These are phyloP conservation scores for Orchestes rusci DNA, from an alignment of 2,888 invertebrate species.

Conservation along the genomic window DNA sequence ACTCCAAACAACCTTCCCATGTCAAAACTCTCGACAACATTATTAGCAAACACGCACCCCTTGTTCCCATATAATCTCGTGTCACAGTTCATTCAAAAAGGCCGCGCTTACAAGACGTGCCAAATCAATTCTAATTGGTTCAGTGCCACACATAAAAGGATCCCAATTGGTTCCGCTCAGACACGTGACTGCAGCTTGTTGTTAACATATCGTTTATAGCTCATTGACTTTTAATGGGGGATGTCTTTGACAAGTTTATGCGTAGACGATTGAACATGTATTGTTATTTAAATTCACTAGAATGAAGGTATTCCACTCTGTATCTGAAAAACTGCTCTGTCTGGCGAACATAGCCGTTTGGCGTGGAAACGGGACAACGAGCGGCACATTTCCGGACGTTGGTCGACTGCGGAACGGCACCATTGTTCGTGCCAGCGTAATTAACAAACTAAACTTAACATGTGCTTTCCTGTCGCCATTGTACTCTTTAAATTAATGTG, in stretches of 20 bases:
- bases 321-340: not conserved
- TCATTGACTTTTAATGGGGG: constrained; percentile 31
- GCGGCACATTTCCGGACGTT: constrained; percentile 41
- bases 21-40: constrained; percentile 27
- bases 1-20: constrained; percentile 27
- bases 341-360: constrained; percentile 9
- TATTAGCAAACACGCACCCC: constrained; percentile 19
- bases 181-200: constrained; percentile 48
- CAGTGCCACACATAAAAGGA: constrained; percentile 32
- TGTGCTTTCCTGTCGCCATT: constrained; percentile 49
- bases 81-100: constrained; percentile 40
- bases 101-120: constrained; percentile 41
- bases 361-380: constrained; percentile 37
- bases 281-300: no score
- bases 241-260: no score
- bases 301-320: no score
- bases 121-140: constrained; percentile 40
- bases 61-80: constrained; percentile 43
- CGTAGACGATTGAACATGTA: no score
- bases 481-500: constrained; percentile 45
- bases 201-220: constrained; percentile 28
- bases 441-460: constrained; percentile 50
- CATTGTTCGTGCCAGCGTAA: constrained; percentile 46
- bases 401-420: constrained; percentile 40
- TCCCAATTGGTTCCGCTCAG: constrained; percentile 50